These are phyloP conservation scores for Macrotrachela quadricornifera DNA, from an alignment of 1,140 invertebrate species.

Conservation along the genomic window DNA sequence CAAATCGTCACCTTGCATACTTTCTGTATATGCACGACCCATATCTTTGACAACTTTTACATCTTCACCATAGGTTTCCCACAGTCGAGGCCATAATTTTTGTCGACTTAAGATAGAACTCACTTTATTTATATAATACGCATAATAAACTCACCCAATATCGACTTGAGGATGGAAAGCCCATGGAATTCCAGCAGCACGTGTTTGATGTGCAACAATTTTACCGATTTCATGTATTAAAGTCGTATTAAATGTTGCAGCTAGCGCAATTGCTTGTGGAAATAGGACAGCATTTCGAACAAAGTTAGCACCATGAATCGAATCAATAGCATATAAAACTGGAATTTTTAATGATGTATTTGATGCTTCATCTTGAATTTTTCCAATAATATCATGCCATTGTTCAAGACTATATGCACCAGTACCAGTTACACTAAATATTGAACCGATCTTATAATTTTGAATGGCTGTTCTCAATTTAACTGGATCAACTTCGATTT, in stretches of 20 bases:
- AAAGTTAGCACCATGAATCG: background rate
- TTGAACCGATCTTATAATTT: background rate
- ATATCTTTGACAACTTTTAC: background rate
- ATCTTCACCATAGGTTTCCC: background rate
- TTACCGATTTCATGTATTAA: background rate
- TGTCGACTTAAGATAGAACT: background rate
- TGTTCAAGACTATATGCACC: background rate
- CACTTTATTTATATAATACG: background rate
- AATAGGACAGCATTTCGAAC: background rate
- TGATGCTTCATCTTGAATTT: background rate
- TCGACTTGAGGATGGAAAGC: background rate
- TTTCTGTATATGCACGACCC: background rate
- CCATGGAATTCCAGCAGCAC: background rate
- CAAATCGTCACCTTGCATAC: background rate
- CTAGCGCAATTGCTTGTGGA: background rate
- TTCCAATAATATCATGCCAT: background rate
- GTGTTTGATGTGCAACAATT: background rate
- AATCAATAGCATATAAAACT: background rate
- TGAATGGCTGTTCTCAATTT: background rate
- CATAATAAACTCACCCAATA: background rate
- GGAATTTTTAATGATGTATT: background rate
- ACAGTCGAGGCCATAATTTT: background rate
- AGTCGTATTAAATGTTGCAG: background rate
- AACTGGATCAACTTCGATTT: background rate
- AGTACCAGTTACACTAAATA: background rate